Percentiles rank a stretch among this genome's conserved stretches.
phyloP scores from a whole-genome alignment of 2,888 invertebrate species.

The Aromia moschata region DNA sequence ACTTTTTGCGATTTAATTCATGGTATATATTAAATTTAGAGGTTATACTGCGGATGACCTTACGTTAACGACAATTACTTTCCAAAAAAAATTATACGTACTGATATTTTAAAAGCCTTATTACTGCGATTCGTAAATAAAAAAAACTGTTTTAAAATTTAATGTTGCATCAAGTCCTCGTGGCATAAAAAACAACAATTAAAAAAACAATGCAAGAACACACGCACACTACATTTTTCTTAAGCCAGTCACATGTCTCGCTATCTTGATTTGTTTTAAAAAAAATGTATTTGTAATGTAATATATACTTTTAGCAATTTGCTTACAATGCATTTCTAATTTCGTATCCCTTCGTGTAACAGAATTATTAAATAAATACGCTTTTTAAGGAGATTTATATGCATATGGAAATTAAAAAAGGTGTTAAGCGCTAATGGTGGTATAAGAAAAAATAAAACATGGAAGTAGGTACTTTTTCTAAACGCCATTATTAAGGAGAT shows the following conservation, averaged over 20 bases:
- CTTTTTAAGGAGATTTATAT: too few relatives aligned
- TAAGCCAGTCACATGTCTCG: too few relatives aligned
- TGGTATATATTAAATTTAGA: too few relatives aligned
- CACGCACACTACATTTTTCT: background rate
- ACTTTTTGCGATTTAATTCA: too few relatives aligned
- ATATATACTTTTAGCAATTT: background rate
- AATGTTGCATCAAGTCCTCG: too few relatives aligned
- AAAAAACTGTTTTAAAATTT: too few relatives aligned
- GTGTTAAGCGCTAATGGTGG: background rate
- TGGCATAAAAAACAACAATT: background rate
- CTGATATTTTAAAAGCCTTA: too few relatives aligned
- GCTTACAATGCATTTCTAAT: conserved; percentile 2
- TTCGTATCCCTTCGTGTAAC: background rate
- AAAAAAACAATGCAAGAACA: background rate
- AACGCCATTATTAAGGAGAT: background rate
- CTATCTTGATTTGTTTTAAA: background rate
- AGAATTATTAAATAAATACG: background rate
- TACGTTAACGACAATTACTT: too few relatives aligned
- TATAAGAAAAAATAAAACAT: background rate
- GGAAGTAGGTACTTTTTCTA: background rate
- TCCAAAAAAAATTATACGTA: too few relatives aligned
- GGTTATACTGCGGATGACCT: too few relatives aligned
- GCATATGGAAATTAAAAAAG: background rate
- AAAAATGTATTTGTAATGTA: background rate
- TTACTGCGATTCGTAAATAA: too few relatives aligned